Evolutionary conservation across 2,888 invertebrate genomes (phyloP).

Genomic region (Amphipyra tragopoginis): DNA sequence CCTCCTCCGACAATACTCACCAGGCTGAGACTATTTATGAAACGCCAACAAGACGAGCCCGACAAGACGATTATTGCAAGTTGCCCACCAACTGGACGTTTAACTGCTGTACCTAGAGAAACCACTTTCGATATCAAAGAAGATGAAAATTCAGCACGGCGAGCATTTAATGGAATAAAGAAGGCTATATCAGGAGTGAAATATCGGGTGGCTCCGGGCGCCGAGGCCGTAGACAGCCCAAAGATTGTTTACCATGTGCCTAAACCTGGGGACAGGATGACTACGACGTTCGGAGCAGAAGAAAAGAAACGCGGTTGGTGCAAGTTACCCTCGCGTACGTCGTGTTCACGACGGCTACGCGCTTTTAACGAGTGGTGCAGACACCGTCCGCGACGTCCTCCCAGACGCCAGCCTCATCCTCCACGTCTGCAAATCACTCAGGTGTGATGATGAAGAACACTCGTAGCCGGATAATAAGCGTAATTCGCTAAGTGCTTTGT

Average conservation of each 20-base stretch:
- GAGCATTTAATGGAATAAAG: constrained; percentile 78
- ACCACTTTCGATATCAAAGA: constrained; percentile 74
- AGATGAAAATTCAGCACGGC: constrained; percentile 73
- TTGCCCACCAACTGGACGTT: constrained; percentile 71
- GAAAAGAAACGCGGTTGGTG: constrained; percentile 73
- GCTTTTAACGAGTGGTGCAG: constrained; percentile 77
- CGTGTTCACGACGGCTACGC: constrained; percentile 73
- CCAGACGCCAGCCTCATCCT: constrained; percentile 75
- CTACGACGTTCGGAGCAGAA: constrained; percentile 81
- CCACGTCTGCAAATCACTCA: constrained; percentile 86
- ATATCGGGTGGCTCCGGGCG: constrained; percentile 79
- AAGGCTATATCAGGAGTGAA: constrained; percentile 81
- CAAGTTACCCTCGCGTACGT: constrained; percentile 74
- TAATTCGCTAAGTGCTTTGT: constrained; percentile 52
- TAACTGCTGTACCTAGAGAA: constrained; percentile 77
- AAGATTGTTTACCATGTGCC: constrained; percentile 84
- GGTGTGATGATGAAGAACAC: constrained; percentile 76
- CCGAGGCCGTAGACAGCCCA: constrained; percentile 80
- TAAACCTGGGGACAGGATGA: constrained; percentile 85
- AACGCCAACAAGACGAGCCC: constrained; percentile 67
- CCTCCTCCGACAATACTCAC: constrained; percentile 75
- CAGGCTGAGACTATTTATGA: constrained; percentile 71
- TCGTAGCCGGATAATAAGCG: constrained; percentile 49
- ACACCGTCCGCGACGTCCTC: constrained; percentile 72
- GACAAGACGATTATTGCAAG: constrained; percentile 56